Base-by-base conservation (phyloP, 2,113 vertebrate species). In the Rhipidura dahli region DNA sequence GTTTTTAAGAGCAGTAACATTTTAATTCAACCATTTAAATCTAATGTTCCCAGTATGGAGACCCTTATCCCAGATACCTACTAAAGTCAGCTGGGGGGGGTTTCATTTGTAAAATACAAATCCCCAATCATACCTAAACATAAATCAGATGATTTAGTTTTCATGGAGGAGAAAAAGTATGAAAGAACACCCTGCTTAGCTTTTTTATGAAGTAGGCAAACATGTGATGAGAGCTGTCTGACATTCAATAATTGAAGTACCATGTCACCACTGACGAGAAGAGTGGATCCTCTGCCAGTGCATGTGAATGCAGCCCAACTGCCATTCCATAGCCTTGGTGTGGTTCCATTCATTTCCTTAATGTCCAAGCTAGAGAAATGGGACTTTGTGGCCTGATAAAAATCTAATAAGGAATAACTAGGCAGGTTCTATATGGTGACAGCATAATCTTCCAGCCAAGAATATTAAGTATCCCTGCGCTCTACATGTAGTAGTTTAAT, bases 1-100 rank as follows among this genome's bases (percentile, higher is more conserved):
- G 21, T 3, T 96, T 96, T 91, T 89, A 87, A 90, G 53, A 57
- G 90, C 65, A 97, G 42, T 87, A 96, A 92, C 37, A 75, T 84
- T 97, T 97, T 92, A 97, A 96, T 97, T 94, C 86, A 97, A 69
- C 49, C 72, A 72, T 89, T 96, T 75, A 94, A 95, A 75, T 65
- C 51, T 69, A 80, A 82, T 45, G 60, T 39, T 93, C 61, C 83
- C 83, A 92, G 57, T 30, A 92, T 9, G 31, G 44, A 93, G 53
- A 83, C 69, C 23, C 16, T 90, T 92, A 78, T 51, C 45, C 72
- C 89, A 61, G 53, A 71, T 21, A 50, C 70, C 56, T 75, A 66
- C 49, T 92, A 44, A 92, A 94, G 37, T 83, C 53, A 73, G 49
- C 3, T 27, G 5, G 15, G 4, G 23, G 12, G 2, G 23, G 12